A percentile compares a stretch with the other conserved stretches of the same genome.
Conservation (phyloP, 2,113 vertebrate genomes). For the mouse (Mus musculus) region GRCm39 chr8:112629001-112629500, state of each 20-base stretch:
- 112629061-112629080: neutral
- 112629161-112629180: neutral
- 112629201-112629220: neutral
- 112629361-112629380: neutral
- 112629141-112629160: neutral
- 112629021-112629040: neutral
- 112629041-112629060: neutral
- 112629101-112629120: neutral
- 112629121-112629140: neutral
- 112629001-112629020: neutral
- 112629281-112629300: neutral
- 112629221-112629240: neutral
- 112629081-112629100: neutral
- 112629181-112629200: neutral
- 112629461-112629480: neutral
- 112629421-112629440: neutral
- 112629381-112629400: neutral
- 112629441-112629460: neutral
- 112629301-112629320: neutral
- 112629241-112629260: neutral
- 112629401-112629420: neutral
- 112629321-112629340: neutral
- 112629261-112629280: neutral
- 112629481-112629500: neutral
- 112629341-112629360: neutral